These are phyloP conservation scores for Spisula subtruncata DNA, from an alignment of 2,888 invertebrate genomes.

Conservation along the genomic window DNA sequence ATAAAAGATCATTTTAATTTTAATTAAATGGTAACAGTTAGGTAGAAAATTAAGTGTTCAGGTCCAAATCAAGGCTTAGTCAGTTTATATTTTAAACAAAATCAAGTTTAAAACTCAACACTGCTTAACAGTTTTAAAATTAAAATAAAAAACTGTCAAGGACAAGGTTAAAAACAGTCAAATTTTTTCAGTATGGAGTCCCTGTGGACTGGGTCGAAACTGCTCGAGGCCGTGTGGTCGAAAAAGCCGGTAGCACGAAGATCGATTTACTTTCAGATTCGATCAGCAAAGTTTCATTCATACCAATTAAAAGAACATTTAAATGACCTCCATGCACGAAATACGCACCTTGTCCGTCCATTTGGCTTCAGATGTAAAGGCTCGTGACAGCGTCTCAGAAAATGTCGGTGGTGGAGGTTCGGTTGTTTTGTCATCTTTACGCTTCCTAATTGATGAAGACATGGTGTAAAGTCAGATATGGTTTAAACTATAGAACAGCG, in stretches of 20 bases:
- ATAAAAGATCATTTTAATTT: too few relatives aligned
- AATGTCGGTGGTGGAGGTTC: conserved; percentile 62
- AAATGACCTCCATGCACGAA: background rate
- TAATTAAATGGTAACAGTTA: too few relatives aligned
- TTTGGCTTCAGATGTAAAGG: conserved; percentile 74
- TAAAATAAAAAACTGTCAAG: too few relatives aligned
- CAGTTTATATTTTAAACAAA: too few relatives aligned
- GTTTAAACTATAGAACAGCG: background rate
- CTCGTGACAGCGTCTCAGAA: conserved; percentile 71
- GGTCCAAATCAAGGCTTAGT: too few relatives aligned
- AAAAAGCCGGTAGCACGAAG: background rate
- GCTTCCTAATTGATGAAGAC: conserved; percentile 61
- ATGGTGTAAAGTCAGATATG: conserved; percentile 25
- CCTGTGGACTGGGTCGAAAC: too few relatives aligned
- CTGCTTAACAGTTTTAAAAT: too few relatives aligned
- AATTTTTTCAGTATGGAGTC: too few relatives aligned
- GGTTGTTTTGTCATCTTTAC: conserved; percentile 60
- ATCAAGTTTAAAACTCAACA: too few relatives aligned
- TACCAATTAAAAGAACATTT: background rate
- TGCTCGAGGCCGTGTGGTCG: too few relatives aligned
- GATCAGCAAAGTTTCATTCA: background rate
- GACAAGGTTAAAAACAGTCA: too few relatives aligned
- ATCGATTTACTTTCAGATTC: background rate
- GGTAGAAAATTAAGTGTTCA: too few relatives aligned
- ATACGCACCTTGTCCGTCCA: conserved; percentile 78